phyloP scores from a whole-genome alignment of 1,140 invertebrate species.

The Scylla paramamosain region DNA sequence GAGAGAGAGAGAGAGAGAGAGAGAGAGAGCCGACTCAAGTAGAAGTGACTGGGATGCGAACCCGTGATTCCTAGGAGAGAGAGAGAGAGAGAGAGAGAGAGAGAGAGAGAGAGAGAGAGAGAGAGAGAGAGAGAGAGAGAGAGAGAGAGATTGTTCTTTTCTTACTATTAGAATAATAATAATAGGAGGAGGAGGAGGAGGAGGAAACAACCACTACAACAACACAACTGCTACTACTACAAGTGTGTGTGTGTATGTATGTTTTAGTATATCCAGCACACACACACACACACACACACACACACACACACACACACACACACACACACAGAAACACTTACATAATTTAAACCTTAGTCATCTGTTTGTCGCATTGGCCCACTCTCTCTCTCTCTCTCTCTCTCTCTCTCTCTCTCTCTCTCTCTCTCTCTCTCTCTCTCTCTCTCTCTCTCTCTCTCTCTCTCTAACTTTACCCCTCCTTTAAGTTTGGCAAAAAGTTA shows the following conservation, averaged over 20 bases:
- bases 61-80: background rate
- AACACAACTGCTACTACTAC: background rate
- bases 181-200: too few species aligned
- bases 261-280: background rate
- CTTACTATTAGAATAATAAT: background rate
- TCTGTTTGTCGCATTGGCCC: too few species aligned
- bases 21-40: background rate
- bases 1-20: constrained; percentile 15
- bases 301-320: background rate
- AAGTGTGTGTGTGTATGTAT: background rate
- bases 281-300: background rate
- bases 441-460: constrained; percentile 42
- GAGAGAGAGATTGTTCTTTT: background rate
- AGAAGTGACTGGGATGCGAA: background rate
- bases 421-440: background rate
- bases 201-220: background rate
- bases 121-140: constrained; percentile 35
- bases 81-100: constrained; percentile 45
- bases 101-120: constrained; percentile 47
- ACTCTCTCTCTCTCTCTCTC: background rate
- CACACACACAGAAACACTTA: background rate
- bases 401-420: constrained; percentile 42
- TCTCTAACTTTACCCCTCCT: background rate
- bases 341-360: too few species aligned
- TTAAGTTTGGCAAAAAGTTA: background rate